Evolutionary conservation across 2,888 invertebrate genomes (phyloP), one percentile per base, ranked within the genome.

Genomic region (Cryptocheilus praepositus): DNA sequence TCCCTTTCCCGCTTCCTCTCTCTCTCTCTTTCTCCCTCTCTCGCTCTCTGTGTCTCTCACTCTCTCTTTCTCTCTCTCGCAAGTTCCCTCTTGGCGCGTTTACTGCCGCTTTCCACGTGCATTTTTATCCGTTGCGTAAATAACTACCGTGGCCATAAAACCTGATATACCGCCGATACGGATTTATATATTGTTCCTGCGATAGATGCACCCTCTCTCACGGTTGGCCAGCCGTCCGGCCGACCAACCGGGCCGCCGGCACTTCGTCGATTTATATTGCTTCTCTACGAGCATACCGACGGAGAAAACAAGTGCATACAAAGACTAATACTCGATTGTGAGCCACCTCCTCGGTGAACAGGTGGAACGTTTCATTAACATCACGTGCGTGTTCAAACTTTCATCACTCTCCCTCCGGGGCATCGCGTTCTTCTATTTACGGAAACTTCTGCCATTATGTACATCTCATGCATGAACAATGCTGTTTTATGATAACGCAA

Each of bases 111-210:
- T 81, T 81, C 81, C 79, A 76, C 81, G 79, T 77, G 79, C 81
- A 81, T 81, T 84, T 83, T 83, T 81, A 81, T 80, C 80, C 74
- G 77, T 80, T 81, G 80, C 81, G 83, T 83, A 85, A 83, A 83
- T 83, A 85, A 84, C 82, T 80, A 79, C 72, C 58, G 70, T 70
- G 77, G 74, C 83, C 80, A 82, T 85, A 85, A 86, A 85, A 83
- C 80, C 80, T 83, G 85, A 85, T 82, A 80, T 83, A 85, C 78
- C 73, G 77, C 75, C 80, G 79, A 76, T 79, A 73, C 77, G 73
- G 81, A 83, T 83, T 83, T 85, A 86, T 84, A 83, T 80, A 85
- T 84, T 81, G 82, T 81, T 78, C 58, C 60, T 67, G 61, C 75
- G 73, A 79, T 79, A 75, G 75, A 79, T 73, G 77, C 71, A 75